Evolutionary conservation across 2,888 invertebrate genomes (phyloP).

Genomic region (Agrypnus murinus): DNA sequence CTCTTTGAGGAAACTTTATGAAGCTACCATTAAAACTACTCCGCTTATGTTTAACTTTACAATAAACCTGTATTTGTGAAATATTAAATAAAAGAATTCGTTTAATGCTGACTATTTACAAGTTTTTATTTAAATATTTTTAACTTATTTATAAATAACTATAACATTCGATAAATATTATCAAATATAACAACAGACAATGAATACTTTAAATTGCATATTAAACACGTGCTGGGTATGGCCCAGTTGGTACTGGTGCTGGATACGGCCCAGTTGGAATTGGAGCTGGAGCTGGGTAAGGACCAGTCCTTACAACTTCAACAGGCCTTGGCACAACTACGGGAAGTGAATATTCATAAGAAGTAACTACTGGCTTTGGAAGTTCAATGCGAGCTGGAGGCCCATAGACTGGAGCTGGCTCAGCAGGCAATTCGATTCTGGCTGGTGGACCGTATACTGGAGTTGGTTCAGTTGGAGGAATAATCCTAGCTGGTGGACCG

Average conservation of each 20-base stretch:
- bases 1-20: too few species aligned
- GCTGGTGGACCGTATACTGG: conserved; percentile 12
- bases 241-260: neutral
- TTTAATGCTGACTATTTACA: too few species aligned
- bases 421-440: neutral
- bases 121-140: too few species aligned
- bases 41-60: too few species aligned
- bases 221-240: too few species aligned
- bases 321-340: neutral
- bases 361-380: neutral
- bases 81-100: too few species aligned
- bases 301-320: neutral
- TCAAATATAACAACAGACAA: too few species aligned
- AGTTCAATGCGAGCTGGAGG: neutral
- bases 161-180: too few species aligned
- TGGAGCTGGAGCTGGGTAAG: neutral
- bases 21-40: too few species aligned
- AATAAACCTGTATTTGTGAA: too few species aligned
- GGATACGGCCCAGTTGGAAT: conserved; percentile 5
- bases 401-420: conserved; percentile 16
- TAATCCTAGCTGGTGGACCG: neutral
- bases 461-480: neutral
- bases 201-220: too few species aligned
- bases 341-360: neutral
- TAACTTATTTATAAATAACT: too few species aligned